Evolutionary conservation across 2,797 vertebrate genomes (phyloP).

Genomic region (Smutsia gigantea): DNA sequence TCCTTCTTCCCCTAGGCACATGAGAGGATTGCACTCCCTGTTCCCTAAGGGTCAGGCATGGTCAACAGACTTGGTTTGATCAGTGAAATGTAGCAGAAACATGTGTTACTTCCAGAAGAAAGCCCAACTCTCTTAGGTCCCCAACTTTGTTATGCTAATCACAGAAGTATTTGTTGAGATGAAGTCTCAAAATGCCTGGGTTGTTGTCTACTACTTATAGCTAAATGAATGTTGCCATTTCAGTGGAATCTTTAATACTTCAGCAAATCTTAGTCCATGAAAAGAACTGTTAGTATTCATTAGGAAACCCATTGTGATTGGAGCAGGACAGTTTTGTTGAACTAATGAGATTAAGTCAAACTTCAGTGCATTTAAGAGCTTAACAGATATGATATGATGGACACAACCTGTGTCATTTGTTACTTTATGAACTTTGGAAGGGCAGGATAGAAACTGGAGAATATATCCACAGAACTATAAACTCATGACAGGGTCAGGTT

Average conservation of each 20-base stretch:
- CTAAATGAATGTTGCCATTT: neutral
- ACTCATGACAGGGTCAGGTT: neutral
- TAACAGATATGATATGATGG: neutral
- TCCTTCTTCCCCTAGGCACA: neutral
- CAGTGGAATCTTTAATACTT: neutral
- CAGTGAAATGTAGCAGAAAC: neutral
- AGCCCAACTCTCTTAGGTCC: fast-evolving
- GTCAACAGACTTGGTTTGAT: neutral
- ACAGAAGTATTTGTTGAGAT: neutral
- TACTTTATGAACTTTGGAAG: neutral
- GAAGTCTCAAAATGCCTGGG: neutral
- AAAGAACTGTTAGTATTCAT: neutral
- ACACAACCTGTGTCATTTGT: neutral
- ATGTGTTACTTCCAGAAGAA: neutral
- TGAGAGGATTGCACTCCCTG: neutral
- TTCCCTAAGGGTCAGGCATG: neutral
- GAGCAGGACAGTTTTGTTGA: neutral
- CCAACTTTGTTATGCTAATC: neutral
- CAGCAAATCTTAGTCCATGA: neutral
- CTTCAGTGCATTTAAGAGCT: neutral
- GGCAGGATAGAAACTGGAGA: neutral
- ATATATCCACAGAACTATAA: neutral
- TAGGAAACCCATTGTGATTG: neutral
- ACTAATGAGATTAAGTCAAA: neutral
- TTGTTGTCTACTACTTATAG: neutral